Evolutionary conservation across 2,888 invertebrate species (phyloP), one percentile per base, ranked within the genome.

Genomic region (Nasonia oneida): DNA sequence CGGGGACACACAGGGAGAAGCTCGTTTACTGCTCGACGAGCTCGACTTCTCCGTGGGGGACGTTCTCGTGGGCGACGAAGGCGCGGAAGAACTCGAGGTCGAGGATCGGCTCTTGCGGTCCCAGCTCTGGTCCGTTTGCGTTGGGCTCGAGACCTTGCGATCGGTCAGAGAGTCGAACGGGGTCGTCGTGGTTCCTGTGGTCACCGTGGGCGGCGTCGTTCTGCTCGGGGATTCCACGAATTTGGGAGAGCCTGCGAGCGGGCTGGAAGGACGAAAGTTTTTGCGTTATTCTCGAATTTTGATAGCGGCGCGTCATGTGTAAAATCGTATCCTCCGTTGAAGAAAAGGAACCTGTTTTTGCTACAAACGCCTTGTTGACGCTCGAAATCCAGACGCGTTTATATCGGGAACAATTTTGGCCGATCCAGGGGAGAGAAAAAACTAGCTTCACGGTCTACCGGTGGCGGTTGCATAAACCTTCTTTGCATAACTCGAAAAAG

Each of bases 101-200:
- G 64, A 47, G 4, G 64, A 37, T 23, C n/a, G 42, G 23, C 83
- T 83, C 23, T 76, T 85, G 83, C 86, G 86, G 14, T 90, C 90
- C 90, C 89, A 90, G 71, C 88, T 90, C 50, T 88, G 90, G 14
- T 93, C 93, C 47, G 93, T 93, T 75, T 93, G 93, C 29, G 92
- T 90, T 0, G 93, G 93, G 85, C 93, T 93, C 6, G 93, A 93
- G 8, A 92, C 90, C 85, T 93, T 92, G n/a, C 88, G 83, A 1
- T 87, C 87, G 85, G 67, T 4, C 50, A 47, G 29, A 15, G 70
- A 14, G 2, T 70, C 76, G 33, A 53, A 75, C 15, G 15, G 29
- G 61, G 33, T 47, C 4, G 67, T 75, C 23, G 47, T 29, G 29
- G 61, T 70, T 12, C 29, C 47, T 6, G 47, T 50, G 10, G 77